These are phyloP conservation scores for Augochlorella aurata DNA, from an alignment of 2,888 invertebrate species.

Conservation along the genomic window DNA sequence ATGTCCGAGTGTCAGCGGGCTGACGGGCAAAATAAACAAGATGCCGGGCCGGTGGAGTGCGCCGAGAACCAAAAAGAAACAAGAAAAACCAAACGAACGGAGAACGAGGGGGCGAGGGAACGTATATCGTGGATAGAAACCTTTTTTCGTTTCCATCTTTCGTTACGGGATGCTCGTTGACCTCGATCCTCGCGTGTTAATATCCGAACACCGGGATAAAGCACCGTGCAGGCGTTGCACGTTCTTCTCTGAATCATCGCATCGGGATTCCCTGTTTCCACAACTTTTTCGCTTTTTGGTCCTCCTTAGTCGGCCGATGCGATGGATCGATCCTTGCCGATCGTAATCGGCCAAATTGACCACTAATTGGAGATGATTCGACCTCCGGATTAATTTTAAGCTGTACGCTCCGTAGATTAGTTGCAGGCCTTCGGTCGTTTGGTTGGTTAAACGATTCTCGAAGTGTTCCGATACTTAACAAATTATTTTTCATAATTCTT, in stretches of 20 bases:
- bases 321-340: constrained; percentile 33
- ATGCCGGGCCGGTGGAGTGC: constrained; percentile 67
- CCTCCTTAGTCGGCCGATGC: constrained; percentile 7
- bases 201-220: not conserved
- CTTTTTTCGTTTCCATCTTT: constrained; percentile 38
- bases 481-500: too few relatives aligned
- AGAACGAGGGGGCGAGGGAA: constrained; percentile 36
- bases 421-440: not conserved
- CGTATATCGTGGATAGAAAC: not conserved
- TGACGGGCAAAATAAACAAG: constrained; percentile 81
- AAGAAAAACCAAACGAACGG: constrained; percentile 3
- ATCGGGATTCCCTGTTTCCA: constrained; percentile 21
- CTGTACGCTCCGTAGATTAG: not conserved
- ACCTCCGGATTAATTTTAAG: constrained; percentile 41
- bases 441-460: not conserved
- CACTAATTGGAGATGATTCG: constrained; percentile 47
- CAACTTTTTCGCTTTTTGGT: not conserved
- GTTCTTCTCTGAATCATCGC: constrained; percentile 7
- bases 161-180: constrained; percentile 44
- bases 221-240: not conserved
- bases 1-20: constrained; percentile 78
- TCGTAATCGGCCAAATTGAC: constrained; percentile 20
- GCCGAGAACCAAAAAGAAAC: constrained; percentile 24
- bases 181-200: constrained; percentile 42
- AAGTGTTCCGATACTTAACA: not conserved